These are phyloP conservation scores for Busseola fusca DNA, from an alignment of 2,888 invertebrate species.

Conservation along the genomic window DNA sequence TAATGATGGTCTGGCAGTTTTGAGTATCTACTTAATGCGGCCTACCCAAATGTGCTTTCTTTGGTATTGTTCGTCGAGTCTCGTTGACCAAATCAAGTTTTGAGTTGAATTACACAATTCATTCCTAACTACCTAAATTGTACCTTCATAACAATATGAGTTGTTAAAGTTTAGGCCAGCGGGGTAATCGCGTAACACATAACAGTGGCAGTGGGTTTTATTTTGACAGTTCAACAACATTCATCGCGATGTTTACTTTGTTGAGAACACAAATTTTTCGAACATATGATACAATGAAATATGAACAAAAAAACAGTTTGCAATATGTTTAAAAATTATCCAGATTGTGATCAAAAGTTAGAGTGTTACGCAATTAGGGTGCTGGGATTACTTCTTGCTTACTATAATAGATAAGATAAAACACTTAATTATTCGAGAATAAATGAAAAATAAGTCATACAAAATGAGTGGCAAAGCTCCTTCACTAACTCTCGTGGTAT, in stretches of 20 bases:
- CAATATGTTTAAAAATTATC: too few relatives aligned
- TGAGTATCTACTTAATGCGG: too few relatives aligned
- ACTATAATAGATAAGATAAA: neutral
- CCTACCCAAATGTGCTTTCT: too few relatives aligned
- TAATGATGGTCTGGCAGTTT: too few relatives aligned
- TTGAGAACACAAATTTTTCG: neutral
- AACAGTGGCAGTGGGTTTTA: neutral
- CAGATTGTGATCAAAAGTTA: neutral
- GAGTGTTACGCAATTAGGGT: neutral
- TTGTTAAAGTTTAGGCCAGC: neutral
- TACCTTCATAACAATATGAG: neutral
- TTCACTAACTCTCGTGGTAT: constrained; percentile 45
- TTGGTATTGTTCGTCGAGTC: too few relatives aligned
- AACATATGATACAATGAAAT: neutral
- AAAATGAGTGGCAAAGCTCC: neutral
- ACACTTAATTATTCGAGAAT: neutral
- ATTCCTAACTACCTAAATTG: neutral
- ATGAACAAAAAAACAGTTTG: too few relatives aligned
- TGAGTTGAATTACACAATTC: too few relatives aligned
- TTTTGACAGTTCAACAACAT: neutral
- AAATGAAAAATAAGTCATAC: constrained; percentile 6
- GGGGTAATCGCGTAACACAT: too few relatives aligned
- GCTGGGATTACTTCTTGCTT: neutral
- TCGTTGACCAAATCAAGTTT: too few relatives aligned
- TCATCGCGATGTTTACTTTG: neutral